Base-by-base conservation (phyloP, 2,888 invertebrate species). In the Drosophila melanosoma region DNA sequence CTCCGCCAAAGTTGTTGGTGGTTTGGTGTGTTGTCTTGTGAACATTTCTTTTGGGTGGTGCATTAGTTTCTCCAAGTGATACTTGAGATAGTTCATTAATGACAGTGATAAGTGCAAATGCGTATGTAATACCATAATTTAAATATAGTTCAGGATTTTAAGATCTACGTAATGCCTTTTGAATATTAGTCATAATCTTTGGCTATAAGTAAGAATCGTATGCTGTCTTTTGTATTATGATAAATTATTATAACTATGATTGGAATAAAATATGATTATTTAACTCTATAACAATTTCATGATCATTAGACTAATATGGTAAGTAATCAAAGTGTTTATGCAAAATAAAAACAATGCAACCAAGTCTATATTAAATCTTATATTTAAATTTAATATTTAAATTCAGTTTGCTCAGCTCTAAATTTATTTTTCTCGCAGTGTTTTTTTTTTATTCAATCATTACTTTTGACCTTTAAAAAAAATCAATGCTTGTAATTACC, bases 31-130 rank as follows among this genome's bases (percentile, higher is more conserved):
- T 17, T 26, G 45, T 45, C 57, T 26, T 52, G 23, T 58, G 7
- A 33, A 51, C 52, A 65, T 54, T 64, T 70, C 12, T 20, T 57
- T 57, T 57, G 40, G 67, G 48, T 74, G 67, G 45, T 42, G 59
- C 68, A 49, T 72, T 76, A 76, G 76, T 65, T 76, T 68, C 60
- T 57, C 72, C 82, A 80, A 87, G 87, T 90, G 90, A 87, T 88
- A 90, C 77, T 78, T 79, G 79, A 76, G 70, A 83, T 88, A 82
- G 88, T 76, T 88, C 75, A 45, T 48, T 79, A 84, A 84, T 33
- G 32, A 40, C 17, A 29, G 29, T 29, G 29, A 11, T 85, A 89
- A 85, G 86, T 76, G 74, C 68, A 54, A 76, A 61, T 54, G 87
- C 62, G 74, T 79, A 79, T 81, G 54, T 65, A 79, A 79, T 79